Conservation (phyloP, 92 coral and sea anemone genomes). For the Scolanthus callimorphus region DNA sequence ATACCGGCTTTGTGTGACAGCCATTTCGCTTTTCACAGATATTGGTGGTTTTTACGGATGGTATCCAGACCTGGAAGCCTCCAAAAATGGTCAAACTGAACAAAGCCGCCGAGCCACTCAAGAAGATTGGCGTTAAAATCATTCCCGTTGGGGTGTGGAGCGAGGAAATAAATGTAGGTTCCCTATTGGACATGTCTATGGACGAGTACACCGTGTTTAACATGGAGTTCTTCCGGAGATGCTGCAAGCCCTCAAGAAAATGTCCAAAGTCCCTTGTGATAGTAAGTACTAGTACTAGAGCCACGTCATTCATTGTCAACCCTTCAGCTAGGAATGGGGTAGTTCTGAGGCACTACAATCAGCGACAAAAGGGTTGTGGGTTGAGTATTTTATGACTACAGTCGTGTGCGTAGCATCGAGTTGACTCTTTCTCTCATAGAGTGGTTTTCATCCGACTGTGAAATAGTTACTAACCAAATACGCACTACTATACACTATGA, state of each 20-base stretch:
- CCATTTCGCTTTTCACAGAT: no score
- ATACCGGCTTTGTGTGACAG: no score
- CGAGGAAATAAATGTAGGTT: conserved; percentile 48
- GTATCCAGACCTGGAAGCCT: conserved; percentile 68
- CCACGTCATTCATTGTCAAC: not conserved
- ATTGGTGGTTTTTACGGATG: conserved; percentile 67
- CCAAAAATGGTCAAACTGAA: conserved; percentile 42
- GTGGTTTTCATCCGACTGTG: no score
- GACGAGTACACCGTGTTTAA: conserved; percentile 47
- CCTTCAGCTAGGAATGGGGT: no score
- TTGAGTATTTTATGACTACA: no score
- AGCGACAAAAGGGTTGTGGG: no score
- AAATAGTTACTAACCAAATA: no score
- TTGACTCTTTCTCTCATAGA: no score
- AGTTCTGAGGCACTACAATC: no score
- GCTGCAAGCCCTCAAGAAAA: conserved; percentile 48
- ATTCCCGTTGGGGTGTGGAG: conserved; percentile 66
- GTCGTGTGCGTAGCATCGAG: no score
- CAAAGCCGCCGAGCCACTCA: conserved; percentile 46
- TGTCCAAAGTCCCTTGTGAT: conserved; percentile 56
- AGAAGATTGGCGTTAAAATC: conserved; percentile 55
- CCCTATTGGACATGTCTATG: conserved; percentile 53
- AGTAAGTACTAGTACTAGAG: no score
- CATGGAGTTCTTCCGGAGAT: conserved; percentile 64
- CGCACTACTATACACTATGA: no score